These are phyloP conservation scores for Heliocidaris erythrogramma DNA, from an alignment of 35 echinoderm and acorn worm species.

Conservation along the genomic window DNA sequence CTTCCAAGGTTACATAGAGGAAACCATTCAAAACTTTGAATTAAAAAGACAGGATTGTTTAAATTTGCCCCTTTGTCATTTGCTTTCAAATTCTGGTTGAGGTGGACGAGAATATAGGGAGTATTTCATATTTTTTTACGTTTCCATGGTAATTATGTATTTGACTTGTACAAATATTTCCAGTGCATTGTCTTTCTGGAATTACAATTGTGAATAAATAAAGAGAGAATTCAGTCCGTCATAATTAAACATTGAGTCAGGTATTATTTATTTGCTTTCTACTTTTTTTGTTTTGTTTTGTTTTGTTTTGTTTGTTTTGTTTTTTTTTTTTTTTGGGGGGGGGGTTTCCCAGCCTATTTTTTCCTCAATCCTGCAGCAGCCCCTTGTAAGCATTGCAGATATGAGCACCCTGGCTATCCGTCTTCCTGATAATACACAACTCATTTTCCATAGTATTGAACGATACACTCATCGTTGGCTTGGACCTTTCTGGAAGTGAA, in stretches of 20 bases:
- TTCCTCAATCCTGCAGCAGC: no score
- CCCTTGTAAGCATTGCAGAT: no score
- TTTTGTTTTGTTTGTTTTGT: no score
- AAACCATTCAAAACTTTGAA: neutral
- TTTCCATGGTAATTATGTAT: neutral
- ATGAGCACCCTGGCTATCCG: no score
- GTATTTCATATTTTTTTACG: neutral
- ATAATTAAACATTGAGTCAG: neutral
- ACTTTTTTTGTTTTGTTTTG: no score
- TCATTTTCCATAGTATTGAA: no score
- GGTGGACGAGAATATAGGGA: neutral
- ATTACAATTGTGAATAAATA: neutral
- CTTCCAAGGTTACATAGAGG: neutral
- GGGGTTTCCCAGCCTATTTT: no score
- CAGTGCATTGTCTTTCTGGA: neutral
- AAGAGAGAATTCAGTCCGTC: neutral
- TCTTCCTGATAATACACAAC: no score
- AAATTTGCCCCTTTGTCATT: neutral
- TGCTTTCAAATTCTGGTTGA: neutral
- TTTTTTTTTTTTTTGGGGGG: no score
- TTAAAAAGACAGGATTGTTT: no score
- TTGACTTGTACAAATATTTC: neutral
- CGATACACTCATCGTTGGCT: no score
- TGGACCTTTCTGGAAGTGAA: no score
- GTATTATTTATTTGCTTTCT: neutral